Evolutionary conservation across 2,113 vertebrate species (phyloP).

Genomic region (Notechis scutatus): DNA sequence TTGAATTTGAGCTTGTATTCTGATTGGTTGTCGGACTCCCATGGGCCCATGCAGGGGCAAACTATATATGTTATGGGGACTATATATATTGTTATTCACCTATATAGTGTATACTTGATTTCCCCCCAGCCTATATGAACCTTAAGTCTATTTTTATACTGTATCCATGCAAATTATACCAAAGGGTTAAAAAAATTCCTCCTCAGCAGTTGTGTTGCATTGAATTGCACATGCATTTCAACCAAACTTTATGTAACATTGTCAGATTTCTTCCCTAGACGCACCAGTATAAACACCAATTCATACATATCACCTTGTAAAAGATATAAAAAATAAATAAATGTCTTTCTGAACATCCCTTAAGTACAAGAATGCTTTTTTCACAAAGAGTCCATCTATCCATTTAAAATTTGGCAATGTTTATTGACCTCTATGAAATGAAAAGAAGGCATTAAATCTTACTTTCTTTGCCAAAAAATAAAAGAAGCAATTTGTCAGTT

Average conservation of each 20-base stretch:
- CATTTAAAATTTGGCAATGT: not conserved
- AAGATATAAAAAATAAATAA: not conserved
- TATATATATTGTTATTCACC: not conserved
- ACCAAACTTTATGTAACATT: not conserved
- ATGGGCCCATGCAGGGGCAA: not conserved
- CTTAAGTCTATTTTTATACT: not conserved
- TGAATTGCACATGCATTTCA: not conserved
- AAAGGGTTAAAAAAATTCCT: not conserved
- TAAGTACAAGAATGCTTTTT: not conserved
- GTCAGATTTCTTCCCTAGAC: not conserved
- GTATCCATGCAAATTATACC: not conserved
- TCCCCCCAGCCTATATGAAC: not conserved
- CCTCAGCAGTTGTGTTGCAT: not conserved
- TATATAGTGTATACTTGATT: not conserved
- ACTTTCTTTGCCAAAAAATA: not conserved
- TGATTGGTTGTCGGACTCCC: too few species aligned
- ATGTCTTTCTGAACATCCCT: not conserved
- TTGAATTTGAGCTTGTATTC: too few species aligned
- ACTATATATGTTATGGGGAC: too few species aligned
- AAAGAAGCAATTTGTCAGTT: not conserved
- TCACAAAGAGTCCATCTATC: not conserved
- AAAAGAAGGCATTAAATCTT: not conserved
- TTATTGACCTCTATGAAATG: not conserved
- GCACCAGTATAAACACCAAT: not conserved
- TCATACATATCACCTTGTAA: not conserved